Conservation (phyloP, 2,113 vertebrate species). For the Plecotus auritus region DNA sequence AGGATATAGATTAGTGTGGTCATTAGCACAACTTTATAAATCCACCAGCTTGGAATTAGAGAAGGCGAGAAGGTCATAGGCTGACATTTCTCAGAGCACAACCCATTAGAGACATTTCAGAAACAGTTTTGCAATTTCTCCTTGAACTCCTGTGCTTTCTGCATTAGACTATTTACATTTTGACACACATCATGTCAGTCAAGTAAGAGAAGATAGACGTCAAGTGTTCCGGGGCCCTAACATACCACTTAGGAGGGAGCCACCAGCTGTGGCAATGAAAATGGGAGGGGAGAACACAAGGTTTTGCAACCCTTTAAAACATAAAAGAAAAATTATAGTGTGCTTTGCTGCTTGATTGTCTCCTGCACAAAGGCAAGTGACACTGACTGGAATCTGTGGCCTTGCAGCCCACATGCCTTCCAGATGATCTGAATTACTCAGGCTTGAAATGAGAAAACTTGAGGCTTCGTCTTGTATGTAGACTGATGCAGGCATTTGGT, state of each 20-base stretch:
- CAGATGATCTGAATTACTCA: constrained; percentile 69
- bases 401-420: constrained; percentile 48
- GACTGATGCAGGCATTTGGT: not conserved
- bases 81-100: not conserved
- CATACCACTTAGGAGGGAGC: constrained; percentile 53
- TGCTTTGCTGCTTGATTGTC: constrained; percentile 58
- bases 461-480: not conserved
- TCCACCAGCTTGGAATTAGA: not conserved
- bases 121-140: constrained; percentile 37
- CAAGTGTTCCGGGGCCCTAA: constrained; percentile 54
- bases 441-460: constrained; percentile 73
- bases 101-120: not conserved
- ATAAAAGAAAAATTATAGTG: constrained; percentile 74
- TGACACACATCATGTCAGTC: constrained; percentile 62
- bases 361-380: constrained; percentile 58
- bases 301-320: constrained; percentile 53
- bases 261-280: constrained; percentile 62
- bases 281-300: constrained; percentile 48
- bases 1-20: not conserved
- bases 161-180: constrained; percentile 69
- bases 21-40: constrained; percentile 49
- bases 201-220: constrained; percentile 62
- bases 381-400: constrained; percentile 55
- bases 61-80: not conserved
- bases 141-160: constrained; percentile 49